Base-by-base conservation (phyloP, 2,888 invertebrate species). In the Girardia tigrina region DNA sequence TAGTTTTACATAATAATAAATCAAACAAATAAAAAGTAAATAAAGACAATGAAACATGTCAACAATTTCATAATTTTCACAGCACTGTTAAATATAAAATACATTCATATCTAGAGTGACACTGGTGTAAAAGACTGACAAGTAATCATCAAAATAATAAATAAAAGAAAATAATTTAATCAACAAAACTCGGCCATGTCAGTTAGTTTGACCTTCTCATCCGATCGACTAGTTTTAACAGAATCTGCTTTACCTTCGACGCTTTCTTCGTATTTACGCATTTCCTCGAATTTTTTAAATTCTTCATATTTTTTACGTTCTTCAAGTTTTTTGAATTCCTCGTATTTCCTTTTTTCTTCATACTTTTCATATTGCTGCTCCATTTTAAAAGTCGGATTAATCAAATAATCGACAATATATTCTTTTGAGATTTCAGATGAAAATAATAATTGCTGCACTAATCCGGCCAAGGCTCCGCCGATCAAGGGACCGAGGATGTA, bases 311-410 rank as follows among this genome's bases (percentile, higher is more conserved):
- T 56, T 23, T n/a, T 56, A 12, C n/a, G 4, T 12, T 56, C n/a
- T 56, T 56, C 56, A n/a, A 56, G n/a, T 56, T 56, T 56, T 23
- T 56, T 56, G n/a, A 56, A 56, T 56, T 56, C 56, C 23, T 56
- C 8, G 23, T 12, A 56, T 16, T 16, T 56, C 23, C n/a, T 56
- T 56, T 23, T 56, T 56, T 56, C 56, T n/a, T 56, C 56, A 56
- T 56, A 56, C 23, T 56, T n/a, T 12, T 56, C n/a, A n/a, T 56
- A 56, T n/a, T 56, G 20, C 23, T n/a, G 6, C 23, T 56, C 56
- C 56, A 56, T 56, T 8, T 56, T 4, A 56, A 56, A 56, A 20
- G n/a, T 56, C 23, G 56, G 56, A 56, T 56, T 56, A 2, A 16
- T 56, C 56, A 56, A 56, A 56, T 12, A 56, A 56, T 56, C 56